These are phyloP conservation scores for Dendropsophus ebraccatus DNA, from an alignment of 2,113 vertebrate species.

Conservation along the genomic window DNA sequence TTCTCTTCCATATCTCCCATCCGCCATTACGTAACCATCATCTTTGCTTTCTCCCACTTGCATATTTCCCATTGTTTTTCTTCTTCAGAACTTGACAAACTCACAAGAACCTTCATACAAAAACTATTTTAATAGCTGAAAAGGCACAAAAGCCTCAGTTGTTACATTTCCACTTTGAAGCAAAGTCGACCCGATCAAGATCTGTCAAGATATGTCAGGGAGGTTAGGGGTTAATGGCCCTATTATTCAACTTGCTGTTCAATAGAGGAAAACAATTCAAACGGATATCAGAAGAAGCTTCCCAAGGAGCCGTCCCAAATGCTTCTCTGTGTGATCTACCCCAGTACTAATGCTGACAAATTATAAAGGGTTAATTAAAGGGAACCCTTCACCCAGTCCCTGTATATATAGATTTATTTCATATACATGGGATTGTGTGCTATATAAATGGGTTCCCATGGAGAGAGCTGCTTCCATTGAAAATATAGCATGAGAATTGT, in stretches of 20 bases:
- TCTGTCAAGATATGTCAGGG: neutral
- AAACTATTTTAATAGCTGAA: constrained; percentile 32
- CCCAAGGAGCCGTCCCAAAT: neutral
- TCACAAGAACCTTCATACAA: neutral
- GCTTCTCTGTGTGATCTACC: neutral
- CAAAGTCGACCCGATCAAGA: neutral
- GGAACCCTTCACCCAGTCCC: neutral
- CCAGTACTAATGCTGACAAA: neutral
- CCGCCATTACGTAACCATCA: neutral
- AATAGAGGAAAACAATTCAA: neutral
- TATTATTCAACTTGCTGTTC: neutral
- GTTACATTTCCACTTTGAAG: constrained; percentile 25
- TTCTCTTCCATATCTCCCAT: neutral
- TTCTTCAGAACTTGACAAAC: constrained; percentile 21
- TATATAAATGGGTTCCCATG: neutral
- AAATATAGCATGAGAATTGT: neutral
- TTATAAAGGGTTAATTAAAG: neutral
- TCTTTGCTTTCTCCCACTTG: constrained; percentile 10
- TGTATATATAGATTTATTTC: neutral
- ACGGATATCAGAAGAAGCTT: neutral
- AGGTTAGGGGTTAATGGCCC: constrained; percentile 36
- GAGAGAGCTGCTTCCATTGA: neutral
- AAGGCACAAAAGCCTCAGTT: constrained; percentile 10
- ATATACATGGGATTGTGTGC: neutral
- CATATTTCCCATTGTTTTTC: constrained; percentile 11